A percentile compares a stretch with the other conserved stretches of the same genome.
Evolutionary conservation across 1,140 invertebrate genomes (phyloP).

Genomic region (Zaprionus vittiger): DNA sequence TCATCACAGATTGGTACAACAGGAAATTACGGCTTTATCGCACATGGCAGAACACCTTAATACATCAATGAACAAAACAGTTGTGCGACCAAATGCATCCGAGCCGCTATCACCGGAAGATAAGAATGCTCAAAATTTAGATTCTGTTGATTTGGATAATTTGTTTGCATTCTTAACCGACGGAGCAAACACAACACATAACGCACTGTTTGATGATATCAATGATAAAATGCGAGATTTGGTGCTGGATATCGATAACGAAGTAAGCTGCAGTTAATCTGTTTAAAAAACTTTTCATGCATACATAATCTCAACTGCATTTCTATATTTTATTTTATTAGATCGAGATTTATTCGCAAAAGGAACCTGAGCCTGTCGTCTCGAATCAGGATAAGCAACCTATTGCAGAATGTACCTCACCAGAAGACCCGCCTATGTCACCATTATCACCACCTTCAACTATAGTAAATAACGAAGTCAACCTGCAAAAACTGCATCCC

Average conservation of each 20-base stretch:
- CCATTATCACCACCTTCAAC: slow-evolving; percentile 86
- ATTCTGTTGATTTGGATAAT: slow-evolving; percentile 95
- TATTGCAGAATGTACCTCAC: slow-evolving; percentile 86
- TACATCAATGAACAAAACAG: slow-evolving; percentile 85
- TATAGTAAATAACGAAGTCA: not conserved
- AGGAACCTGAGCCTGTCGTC: slow-evolving; percentile 4
- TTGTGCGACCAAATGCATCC: slow-evolving; percentile 11
- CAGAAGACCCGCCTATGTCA: slow-evolving; percentile 90
- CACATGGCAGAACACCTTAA: slow-evolving; percentile 92
- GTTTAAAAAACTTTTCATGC: not conserved
- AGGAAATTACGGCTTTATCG: slow-evolving; percentile 90
- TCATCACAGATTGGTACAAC: slow-evolving; percentile 88
- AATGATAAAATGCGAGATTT: slow-evolving; percentile 93
- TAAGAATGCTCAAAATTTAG: slow-evolving; percentile 84
- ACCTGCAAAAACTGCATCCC: slow-evolving; percentile 34
- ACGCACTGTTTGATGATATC: slow-evolving; percentile 92
- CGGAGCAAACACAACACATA: slow-evolving; percentile 86
- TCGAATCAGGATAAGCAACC: slow-evolving; percentile 46
- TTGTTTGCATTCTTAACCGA: slow-evolving; percentile 96
- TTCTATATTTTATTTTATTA: slow-evolving; percentile 17
- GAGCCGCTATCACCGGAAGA: slow-evolving; percentile 27
- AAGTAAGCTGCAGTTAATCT: slow-evolving; percentile 72
- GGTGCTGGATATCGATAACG: slow-evolving; percentile 91
- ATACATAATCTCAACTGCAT: slow-evolving; percentile 1
- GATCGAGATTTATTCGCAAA: slow-evolving; percentile 53